Base-by-base conservation (phyloP, 2,113 vertebrate species). In the Scortum barcoo region DNA sequence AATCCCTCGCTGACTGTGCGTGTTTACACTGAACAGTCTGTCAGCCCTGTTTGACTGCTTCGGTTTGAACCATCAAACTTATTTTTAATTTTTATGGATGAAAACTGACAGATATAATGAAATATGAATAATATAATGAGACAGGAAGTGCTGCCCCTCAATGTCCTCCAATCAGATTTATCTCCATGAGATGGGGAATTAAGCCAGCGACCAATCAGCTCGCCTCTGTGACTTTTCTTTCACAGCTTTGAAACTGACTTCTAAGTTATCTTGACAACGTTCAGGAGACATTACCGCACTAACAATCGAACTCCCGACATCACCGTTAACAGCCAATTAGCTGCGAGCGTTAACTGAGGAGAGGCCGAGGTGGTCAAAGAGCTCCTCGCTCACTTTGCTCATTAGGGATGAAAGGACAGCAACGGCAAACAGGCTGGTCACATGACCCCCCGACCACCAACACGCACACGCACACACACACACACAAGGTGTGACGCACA, bases 301-400 rank as follows among this genome's bases (percentile, higher is more conserved):
- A 9, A 67, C 17, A 17, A 30, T 19, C 16, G 3, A 36, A 69
- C n/a, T 3, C 24, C 20, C 24, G 4, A 22, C 73, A 57, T 70
- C 70, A 17, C 62, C 14, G 69, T 60, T 42, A 78, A 70, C 50
- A 9, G 13, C 80, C 76, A 75, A 82, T 65, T 69, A 82, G n/a
- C 63, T 1, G 68, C 22, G 60, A 33, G 65, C 24, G 2, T 24
- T 28, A 38, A 28, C 13, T 7, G 40, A 56, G 16, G 7, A 53
- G 62, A 46, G 40, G 26, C 30, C 2, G 50, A 53, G 24, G 22
- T 2, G 3, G 17, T 6, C 33, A 36, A 36, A 36, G 33, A 14
- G 16, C 4, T 48, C 60, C 40, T 36, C 62, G 0, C 10, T 33
- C 57, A 16, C 53, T 58, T 19, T 38, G 42, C 75, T 72, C 44